Evolutionary conservation across 1,140 invertebrate species (phyloP), one percentile per base, ranked within the genome.

Genomic region (Bombus sibiricus): DNA sequence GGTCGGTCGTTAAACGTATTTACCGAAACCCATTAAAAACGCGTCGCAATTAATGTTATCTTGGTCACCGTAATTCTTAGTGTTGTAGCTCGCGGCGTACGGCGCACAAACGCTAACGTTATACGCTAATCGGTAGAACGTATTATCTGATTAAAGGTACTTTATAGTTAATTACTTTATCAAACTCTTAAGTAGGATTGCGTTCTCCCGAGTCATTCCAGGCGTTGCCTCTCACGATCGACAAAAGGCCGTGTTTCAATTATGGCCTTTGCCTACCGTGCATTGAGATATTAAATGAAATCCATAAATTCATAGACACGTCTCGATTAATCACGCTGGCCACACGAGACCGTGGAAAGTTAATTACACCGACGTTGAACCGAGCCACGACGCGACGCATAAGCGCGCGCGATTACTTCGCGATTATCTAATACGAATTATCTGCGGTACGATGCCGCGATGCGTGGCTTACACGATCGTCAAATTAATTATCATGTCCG

Each of bases 231-330:
- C 81, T 87, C 89, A 85, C 85, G 81, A 89, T 90, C 89, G 89
- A 87, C 89, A 90, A 82, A 69, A 66, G 64, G 68, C 76, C 86
- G 86, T 85, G 89, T 90, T 90, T 90, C 89, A 90, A 90, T 90
- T 90, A 90, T 64, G 64, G 74, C 74, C 82, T 62, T 75, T 87
- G 43, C 77, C 77, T 69, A 64, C 80, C 81, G 86, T 41, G 73
- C 89, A 91, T 91, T 90, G 89, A 91, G 90, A 91, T 91, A 91
- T 90, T 91, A 90, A 91, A 90, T 90, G 90, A 91, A 91, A 91
- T 91, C 90, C 89, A 91, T 90, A 91, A 91, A 91, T 91, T 90
- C 86, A 90, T 84, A 81, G 89, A 90, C 88, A 83, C 86, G 89
- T 86, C 80, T 81, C 89, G 89, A 90, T 90, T 90, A 90, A 91